Base-by-base conservation (phyloP, 2,888 invertebrate species). In the Heliconius hortense region DNA sequence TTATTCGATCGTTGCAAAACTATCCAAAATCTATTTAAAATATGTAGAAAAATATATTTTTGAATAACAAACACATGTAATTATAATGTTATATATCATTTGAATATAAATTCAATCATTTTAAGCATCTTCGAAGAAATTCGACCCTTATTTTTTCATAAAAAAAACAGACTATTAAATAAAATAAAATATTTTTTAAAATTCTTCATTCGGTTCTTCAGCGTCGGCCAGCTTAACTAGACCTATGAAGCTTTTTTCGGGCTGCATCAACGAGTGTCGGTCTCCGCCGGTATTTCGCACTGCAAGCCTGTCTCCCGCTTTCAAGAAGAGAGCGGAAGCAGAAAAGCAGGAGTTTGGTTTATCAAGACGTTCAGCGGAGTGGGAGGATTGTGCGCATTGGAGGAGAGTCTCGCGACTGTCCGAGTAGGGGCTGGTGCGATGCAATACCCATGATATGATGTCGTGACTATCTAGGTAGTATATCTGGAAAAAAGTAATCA, bases 241-340 rank as follows among this genome's bases (percentile, higher is more conserved):
- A 56, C 97, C 97, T 82, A 97, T 97, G 92, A 97, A 97, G 82
- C 97, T 97, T 86, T 97, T 97, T 80, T 96, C 96, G 1, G 95
- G 94, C 82, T 96, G 95, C 91, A 97, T 96, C 68, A 96, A 89
- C 0, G 96, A 96, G 85, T 95, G 96, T 70, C 96, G 89, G 69
- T 95, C 95, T 21, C 96, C 95, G 24, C 95, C 95, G 1, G 97
- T 95, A 83, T 97, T 97, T 73, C 95, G 95, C 18, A 97, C 89
- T 8, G 95, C 95, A 21, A 97, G 89, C 28, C 91, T 94, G 84
- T 97, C 97, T 21, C 96, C 95, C 43, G 94, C 93, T 64, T 92
- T 91, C 13, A 97, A 89, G 87, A 95, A 95, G 43, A 96, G 93
- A 1, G 96, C 95, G 0, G 96, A 95, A 26, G 96, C 96, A 28